Percentiles rank a stretch among this genome's conserved stretches.
Conservation (phyloP, 2,888 invertebrate genomes). For the Brenthis ino region DNA sequence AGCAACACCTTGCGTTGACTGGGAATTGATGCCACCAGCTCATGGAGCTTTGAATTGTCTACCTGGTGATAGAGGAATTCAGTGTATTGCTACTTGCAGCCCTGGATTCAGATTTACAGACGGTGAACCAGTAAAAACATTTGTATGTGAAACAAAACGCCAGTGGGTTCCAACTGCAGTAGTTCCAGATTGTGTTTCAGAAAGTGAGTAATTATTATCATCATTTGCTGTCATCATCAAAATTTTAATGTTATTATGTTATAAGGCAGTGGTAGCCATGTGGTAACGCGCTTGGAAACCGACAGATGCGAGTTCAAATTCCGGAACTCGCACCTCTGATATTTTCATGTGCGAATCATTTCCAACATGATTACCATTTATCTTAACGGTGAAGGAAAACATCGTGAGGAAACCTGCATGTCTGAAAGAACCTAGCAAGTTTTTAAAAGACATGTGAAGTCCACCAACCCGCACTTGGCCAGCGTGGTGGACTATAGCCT, state of each 20-base stretch:
- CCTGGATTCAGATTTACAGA: conserved; percentile 95
- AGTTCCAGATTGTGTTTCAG: conserved; percentile 97
- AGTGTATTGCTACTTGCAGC: conserved; percentile 95
- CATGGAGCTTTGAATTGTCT: conserved; percentile 94
- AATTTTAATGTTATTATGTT: background rate
- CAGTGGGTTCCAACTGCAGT: conserved; percentile 94
- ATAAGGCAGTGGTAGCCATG: too few relatives aligned
- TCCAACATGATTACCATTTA: too few relatives aligned
- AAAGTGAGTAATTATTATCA: conserved; percentile 82
- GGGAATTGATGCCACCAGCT: conserved; percentile 94
- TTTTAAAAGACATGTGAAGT: too few relatives aligned
- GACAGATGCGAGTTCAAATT: too few relatives aligned
- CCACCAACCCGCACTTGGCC: too few relatives aligned
- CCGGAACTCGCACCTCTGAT: too few relatives aligned
- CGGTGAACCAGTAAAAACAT: conserved; percentile 93
- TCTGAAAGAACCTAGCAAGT: too few relatives aligned
- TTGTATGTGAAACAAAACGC: conserved; percentile 90
- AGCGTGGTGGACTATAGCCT: too few relatives aligned
- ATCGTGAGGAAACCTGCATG: too few relatives aligned
- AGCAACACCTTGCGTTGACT: conserved; percentile 96
- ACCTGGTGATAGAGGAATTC: conserved; percentile 90
- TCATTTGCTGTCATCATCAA: background rate
- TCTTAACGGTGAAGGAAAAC: too few relatives aligned
- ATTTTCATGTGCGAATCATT: too few relatives aligned
- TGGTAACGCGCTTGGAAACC: too few relatives aligned